Base-by-base conservation (phyloP, 2,113 vertebrate genomes). In the Pycnonotus jocosus region DNA sequence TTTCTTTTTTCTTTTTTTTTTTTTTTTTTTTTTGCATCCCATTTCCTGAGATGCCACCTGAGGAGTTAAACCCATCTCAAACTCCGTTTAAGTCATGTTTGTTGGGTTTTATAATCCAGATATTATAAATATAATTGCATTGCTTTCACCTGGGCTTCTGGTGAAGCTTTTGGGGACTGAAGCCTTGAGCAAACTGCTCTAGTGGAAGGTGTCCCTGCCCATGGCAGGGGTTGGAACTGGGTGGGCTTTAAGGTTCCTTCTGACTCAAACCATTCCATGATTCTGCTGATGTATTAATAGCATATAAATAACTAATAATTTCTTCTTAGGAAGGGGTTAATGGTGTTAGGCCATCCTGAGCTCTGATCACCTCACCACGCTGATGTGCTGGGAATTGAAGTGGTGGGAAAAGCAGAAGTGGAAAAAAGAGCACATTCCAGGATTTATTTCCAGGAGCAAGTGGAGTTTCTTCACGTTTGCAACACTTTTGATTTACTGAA, bases 81-180 rank as follows among this genome's bases (percentile, higher is more conserved):
- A 8, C 42, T 58, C 11, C 25, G 20, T 30, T 57, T 20, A 23
- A 56, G 1, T 20, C 0, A 0, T 5, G 2, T 38, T 56, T 47
- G 8, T 28, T 56, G 47, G 23, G 6, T 14, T 33, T 82, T 88
- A 24, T 35, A 42, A 71, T 48, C 53, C 19, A 15, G 4, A 0
- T 28, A 22, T 50, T 11, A 17, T 19, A 47, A 30, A 18, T 37
- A 24, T 13, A 7, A 27, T 33, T 66, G 48, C 37, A 33, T 42
- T 2, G 0, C 17, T 51, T 58, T 81, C 18, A 25, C 15, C 20
- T 18, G 4, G 25, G 50, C 15, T 83, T 24, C 58, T 47, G 11
- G 11, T 28, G 54, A 42, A 58, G 38, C n/a, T 71, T 35, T 7
- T 13, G 31, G 24, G 35, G 27, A 20, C 12, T 17, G 8, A 60